Evolutionary conservation across 2,888 invertebrate genomes (phyloP).

Genomic region (Galeopsomyia nigrocyanea): DNA sequence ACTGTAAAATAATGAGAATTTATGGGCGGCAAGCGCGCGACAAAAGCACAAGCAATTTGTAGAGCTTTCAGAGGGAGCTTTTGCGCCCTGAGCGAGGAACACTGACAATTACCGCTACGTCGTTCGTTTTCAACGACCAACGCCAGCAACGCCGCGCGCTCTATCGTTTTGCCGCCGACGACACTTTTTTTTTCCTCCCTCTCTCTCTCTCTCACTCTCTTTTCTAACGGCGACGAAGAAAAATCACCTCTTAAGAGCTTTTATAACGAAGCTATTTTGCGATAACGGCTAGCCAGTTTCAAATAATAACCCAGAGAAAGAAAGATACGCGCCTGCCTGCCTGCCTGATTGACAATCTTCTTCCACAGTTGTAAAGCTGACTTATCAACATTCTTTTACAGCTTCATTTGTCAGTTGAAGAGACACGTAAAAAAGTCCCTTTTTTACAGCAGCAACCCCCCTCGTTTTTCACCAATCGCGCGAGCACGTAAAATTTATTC

Average conservation of each 20-base stretch:
- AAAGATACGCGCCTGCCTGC: not conserved
- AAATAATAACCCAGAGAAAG: constrained; percentile 41
- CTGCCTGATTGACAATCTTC: constrained; percentile 20
- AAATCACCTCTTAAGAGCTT: constrained; percentile 47
- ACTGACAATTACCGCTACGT: constrained; percentile 61
- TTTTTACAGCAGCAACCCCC: too few species aligned
- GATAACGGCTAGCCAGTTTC: constrained; percentile 41
- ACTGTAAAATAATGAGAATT: constrained; percentile 66
- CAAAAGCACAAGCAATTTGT: constrained; percentile 60
- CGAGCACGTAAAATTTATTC: too few species aligned
- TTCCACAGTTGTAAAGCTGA: too few species aligned
- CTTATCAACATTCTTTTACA: too few species aligned
- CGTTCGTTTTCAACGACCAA: constrained; percentile 48
- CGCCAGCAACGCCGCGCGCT: constrained; percentile 23
- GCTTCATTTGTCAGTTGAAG: too few species aligned
- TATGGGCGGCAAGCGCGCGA: constrained; percentile 52
- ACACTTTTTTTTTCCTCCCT: constrained; percentile 17
- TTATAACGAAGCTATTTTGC: constrained; percentile 47
- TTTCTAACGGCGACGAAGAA: constrained; percentile 47
- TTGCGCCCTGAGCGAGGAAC: constrained; percentile 54
- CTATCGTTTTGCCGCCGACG: constrained; percentile 27
- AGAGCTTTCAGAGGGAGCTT: constrained; percentile 60
- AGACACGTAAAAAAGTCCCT: too few species aligned
- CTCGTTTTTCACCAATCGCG: too few species aligned
- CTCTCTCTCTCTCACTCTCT: constrained; percentile 12